Conservation (phyloP, 1,140 invertebrate species). For the Steinernema feltiae region DNA sequence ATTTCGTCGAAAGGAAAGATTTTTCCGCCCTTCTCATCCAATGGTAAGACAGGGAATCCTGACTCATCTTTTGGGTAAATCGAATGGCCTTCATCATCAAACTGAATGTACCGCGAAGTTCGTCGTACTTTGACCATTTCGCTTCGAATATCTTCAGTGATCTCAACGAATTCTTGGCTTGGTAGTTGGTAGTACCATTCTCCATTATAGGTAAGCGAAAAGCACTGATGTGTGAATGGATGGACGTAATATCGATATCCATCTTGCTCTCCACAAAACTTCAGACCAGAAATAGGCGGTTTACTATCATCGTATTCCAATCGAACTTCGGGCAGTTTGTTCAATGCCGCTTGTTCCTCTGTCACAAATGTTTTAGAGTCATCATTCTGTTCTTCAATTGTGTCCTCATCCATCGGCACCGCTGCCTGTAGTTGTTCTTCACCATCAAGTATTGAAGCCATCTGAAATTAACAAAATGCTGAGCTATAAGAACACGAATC, state of each 20-base stretch:
- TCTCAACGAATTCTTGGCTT: constrained; percentile 1
- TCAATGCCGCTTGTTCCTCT: neutral
- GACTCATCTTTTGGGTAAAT: constrained; percentile 32
- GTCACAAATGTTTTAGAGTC: neutral
- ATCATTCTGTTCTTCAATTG: neutral
- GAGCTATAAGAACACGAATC: neutral
- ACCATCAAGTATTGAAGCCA: neutral
- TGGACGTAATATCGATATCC: constrained; percentile 37
- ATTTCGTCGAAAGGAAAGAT: constrained; percentile 41
- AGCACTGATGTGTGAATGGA: constrained; percentile 25
- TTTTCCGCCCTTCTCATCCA: constrained; percentile 32
- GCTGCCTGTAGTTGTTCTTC: neutral
- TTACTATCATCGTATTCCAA: neutral
- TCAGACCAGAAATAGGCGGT: constrained; percentile 6
- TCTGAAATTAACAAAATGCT: neutral
- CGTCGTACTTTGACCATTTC: constrained; percentile 19
- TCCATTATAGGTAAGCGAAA: constrained; percentile 10
- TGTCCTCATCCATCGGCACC: neutral
- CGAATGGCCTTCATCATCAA: constrained; percentile 38
- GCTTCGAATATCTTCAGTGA: neutral
- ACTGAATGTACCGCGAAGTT: constrained; percentile 21
- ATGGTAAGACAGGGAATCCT: constrained; percentile 28
- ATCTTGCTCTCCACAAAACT: constrained; percentile 25
- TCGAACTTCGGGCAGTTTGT: neutral
- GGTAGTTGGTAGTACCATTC: neutral